Base-by-base conservation (phyloP, 2,888 invertebrate genomes). In the Nomada goodeniana region DNA sequence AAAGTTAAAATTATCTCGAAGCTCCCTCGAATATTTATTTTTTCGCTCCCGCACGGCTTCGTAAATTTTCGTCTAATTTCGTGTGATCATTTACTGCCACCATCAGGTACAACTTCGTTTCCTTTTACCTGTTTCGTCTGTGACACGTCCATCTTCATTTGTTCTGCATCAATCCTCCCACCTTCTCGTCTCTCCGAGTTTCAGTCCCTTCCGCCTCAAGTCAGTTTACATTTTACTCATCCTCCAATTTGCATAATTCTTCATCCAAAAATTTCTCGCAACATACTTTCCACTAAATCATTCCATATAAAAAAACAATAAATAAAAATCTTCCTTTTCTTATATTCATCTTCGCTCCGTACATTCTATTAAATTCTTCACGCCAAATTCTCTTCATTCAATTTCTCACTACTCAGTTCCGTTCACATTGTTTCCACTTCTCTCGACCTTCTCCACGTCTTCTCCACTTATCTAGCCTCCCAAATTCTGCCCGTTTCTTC, bases 11-110 rank as follows among this genome's bases (percentile, higher is more conserved):
- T 63, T 63, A 44, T 44, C 20, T 63, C 42, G 42, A 23, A n/a
- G 42, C 20, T 20, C n/a, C 20, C 20, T 44, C 10, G n/a, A 63
- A 44, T 44, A 20, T 2, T 60, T 42, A 10, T 13, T 60, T 60
- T 10, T 42, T 11, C 60, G n/a, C 36, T 42, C 7, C 20, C 13
- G n/a, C 11, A 42, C 36, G n/a, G 36, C 11, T n/a, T 44, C 44
- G 44, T 44, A 47, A 63, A 63, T 63, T 63, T 20, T 23, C 20
- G 15, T 23, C 44, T 44, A 44, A n/a, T n/a, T 60, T 60, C n/a
- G 11, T 60, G 4, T 59, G 59, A 42, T 61, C n/a, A n/a, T 20
- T n/a, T 18, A 4, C 44, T 44, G 13, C 61, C 61, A 44, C 44
- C 42, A 63, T 44, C 20, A 63, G 20, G 20, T 63, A 20, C 11